These are phyloP conservation scores for Lasioglossum vierecki DNA, from an alignment of 2,888 invertebrate genomes.

Conservation along the genomic window DNA sequence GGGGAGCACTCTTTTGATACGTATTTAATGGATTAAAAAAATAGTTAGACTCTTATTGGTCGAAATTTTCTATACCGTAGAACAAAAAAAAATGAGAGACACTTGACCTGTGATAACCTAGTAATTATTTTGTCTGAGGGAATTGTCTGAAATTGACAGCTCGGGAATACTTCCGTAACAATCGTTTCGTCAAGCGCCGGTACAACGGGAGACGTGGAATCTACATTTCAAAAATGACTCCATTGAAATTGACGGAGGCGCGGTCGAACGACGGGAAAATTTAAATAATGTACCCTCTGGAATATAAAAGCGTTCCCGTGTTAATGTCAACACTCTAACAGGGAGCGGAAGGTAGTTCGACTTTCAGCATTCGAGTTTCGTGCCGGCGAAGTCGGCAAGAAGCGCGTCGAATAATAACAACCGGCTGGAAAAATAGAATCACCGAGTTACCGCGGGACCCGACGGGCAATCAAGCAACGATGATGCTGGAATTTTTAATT, in stretches of 20 bases:
- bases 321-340: not conserved
- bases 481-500: slow-evolving; percentile 63
- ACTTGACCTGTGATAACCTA: too few relatives aligned
- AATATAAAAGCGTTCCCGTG: slow-evolving; percentile 2
- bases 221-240: not conserved
- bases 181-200: too few relatives aligned
- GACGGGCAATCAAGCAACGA: slow-evolving; percentile 41
- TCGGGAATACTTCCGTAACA: too few relatives aligned
- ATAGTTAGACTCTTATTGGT: too few relatives aligned
- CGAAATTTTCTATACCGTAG: too few relatives aligned
- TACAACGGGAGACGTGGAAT: not conserved
- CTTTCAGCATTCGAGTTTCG: not conserved
- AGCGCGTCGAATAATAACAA: slow-evolving; percentile 13
- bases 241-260: not conserved
- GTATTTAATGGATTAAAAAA: too few relatives aligned
- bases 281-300: not conserved
- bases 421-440: slow-evolving; percentile 16
- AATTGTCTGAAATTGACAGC: not conserved
- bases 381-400: not conserved
- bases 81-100: too few relatives aligned
- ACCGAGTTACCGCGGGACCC: slow-evolving; percentile 4
- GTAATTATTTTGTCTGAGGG: too few relatives aligned
- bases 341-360: not conserved
- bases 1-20: too few relatives aligned
- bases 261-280: not conserved